Base-by-base conservation (phyloP, 1,140 invertebrate species). In the Pissodes strobi region DNA sequence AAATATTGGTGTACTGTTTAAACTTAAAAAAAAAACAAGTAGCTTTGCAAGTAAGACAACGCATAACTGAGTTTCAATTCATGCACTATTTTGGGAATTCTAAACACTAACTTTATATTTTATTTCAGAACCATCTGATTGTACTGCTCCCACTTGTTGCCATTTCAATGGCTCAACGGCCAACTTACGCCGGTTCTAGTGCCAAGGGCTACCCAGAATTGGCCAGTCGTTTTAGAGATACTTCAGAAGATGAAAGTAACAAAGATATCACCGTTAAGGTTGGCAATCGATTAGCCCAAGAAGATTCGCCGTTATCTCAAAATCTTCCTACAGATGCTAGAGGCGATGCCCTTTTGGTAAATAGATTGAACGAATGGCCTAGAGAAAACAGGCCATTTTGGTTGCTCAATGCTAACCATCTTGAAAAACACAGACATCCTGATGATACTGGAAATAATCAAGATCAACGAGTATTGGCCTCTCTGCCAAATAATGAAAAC, bases 321-420 rank as follows among this genome's bases (percentile, higher is more conserved):
- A 57, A 27, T 37, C 69, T 66, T 81, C 83, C 0, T 2, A 51
- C 53, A 9, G 62, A 64, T 22, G 52, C 62, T 5, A 19, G 61
- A 46, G 82, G 82, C 2, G 82, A 85, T 21, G 66, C 68, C 15
- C 74, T 79, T 17, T 68, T 84, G 2, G 69, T 84, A 0, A 79
- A 84, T 45, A 72, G 79, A 23, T 72, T 85, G 1, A 75, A 82
- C 13, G 63, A 78, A 9, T 77, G 84, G 77, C 84, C 84, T 2
- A 70, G 75, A 0, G 83, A 85, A 3, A 79, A 81, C n/a, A 76
- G 78, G 64, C 84, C 84, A 0, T 85, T 84, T 65, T 85, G 84
- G 84, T 82, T 79, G 27, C 22, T 85, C 2, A 86, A 86, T 60
- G 79, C 79, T 74, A 73, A 76, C 22, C 75, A 80, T 1, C 83